These are phyloP conservation scores for Etheostoma nigrum DNA, from an alignment of 2,797 vertebrate species.

Conservation along the genomic window DNA sequence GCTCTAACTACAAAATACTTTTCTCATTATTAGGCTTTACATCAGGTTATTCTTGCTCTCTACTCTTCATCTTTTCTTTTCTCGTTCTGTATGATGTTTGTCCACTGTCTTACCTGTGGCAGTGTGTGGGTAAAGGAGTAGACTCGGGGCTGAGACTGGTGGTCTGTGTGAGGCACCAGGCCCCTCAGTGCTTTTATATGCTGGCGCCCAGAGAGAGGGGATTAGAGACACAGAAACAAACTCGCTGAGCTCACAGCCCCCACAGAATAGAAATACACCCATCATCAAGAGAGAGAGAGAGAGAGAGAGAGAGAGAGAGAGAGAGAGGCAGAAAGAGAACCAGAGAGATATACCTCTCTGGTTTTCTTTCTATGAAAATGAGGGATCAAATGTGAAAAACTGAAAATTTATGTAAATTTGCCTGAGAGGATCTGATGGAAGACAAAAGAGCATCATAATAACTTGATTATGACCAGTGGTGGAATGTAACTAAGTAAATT, in stretches of 20 bases:
- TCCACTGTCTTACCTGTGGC: constrained; percentile 83
- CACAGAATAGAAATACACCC: constrained; percentile 86
- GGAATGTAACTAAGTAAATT: too few relatives aligned
- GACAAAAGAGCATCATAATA: not conserved
- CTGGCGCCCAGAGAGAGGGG: constrained; percentile 76
- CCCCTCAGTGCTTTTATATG: constrained; percentile 81
- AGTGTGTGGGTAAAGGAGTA: constrained; percentile 78
- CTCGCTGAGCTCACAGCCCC: constrained; percentile 85
- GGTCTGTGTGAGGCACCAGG: constrained; percentile 69
- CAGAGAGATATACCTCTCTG: not conserved
- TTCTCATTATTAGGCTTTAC: not conserved
- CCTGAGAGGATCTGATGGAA: not conserved
- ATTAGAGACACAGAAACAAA: constrained; percentile 85
- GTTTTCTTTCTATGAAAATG: constrained; percentile 16
- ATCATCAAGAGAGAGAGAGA: constrained; percentile 80
- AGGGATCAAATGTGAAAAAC: constrained; percentile 25
- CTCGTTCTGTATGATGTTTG: constrained; percentile 51
- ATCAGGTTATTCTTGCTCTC: constrained; percentile 10
- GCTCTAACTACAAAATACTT: not conserved
- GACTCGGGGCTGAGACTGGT: constrained; percentile 71
- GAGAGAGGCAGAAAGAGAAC: constrained; percentile 29
- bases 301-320: not conserved
- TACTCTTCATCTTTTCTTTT: constrained; percentile 2
- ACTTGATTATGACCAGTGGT: not conserved
- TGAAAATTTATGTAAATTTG: constrained; percentile 1